Conservation (phyloP, 2,113 vertebrate species). For the Hemiprocne comata region DNA sequence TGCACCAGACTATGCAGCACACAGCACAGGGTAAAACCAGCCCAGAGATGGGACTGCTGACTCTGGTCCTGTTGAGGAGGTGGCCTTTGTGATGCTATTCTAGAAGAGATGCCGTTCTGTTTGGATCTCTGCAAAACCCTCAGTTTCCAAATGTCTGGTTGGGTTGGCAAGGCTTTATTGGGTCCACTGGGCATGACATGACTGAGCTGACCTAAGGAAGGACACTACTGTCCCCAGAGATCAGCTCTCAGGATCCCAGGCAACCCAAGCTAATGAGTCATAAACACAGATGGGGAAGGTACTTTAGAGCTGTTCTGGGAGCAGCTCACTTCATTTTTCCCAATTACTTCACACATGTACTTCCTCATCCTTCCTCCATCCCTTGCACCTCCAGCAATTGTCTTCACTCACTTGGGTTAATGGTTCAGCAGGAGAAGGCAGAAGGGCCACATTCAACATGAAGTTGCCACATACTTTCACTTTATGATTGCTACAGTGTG, state of each 20-base stretch:
- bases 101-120: background rate
- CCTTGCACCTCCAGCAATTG: background rate
- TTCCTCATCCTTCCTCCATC: background rate
- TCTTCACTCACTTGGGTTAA: background rate
- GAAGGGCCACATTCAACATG: background rate
- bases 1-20: background rate
- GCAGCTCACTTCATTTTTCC: background rate
- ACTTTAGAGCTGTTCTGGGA: background rate
- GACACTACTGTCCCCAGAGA: background rate
- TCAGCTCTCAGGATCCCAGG: background rate
- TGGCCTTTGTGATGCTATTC: rapidly evolving
- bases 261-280: background rate
- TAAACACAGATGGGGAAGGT: background rate
- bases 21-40: background rate
- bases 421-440: background rate
- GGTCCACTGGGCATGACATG: background rate
- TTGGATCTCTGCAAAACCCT: background rate
- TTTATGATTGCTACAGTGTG: background rate
- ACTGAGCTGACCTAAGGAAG: background rate
- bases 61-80: background rate
- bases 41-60: background rate
- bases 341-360: background rate
- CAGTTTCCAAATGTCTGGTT: background rate
- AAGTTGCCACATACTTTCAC: background rate
- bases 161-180: background rate